These are phyloP conservation scores for Henicopernis longicauda DNA, from an alignment of 2,113 vertebrate genomes.

Conservation along the genomic window DNA sequence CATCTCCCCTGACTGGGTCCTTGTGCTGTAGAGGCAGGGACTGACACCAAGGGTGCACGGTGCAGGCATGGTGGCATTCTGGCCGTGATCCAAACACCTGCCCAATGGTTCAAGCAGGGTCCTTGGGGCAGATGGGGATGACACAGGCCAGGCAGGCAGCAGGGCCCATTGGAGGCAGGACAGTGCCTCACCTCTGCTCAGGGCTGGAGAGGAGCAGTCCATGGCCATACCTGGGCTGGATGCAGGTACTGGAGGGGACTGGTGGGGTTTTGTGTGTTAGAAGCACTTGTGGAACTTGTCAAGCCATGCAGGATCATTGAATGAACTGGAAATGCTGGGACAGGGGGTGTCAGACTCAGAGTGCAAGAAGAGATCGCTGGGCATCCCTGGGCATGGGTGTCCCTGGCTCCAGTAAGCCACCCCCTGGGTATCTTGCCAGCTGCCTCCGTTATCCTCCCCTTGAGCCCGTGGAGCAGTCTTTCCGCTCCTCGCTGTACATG, in stretches of 20 bases:
- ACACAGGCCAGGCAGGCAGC: neutral
- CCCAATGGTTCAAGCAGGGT: neutral
- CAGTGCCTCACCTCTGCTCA: neutral
- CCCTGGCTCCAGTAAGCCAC: neutral
- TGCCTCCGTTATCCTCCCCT: neutral
- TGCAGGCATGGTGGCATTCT: neutral
- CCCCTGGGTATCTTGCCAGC: neutral
- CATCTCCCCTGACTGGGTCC: neutral
- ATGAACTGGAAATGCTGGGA: neutral
- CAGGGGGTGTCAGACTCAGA: neutral
- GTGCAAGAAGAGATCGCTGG: neutral
- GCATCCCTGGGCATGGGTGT: neutral
- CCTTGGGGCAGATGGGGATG: fast-evolving
- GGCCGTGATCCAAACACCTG: neutral
- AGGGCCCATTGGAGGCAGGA: neutral
- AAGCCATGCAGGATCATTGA: neutral
- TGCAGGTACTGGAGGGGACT: neutral
- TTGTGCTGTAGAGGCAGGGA: neutral
- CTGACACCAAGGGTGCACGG: fast-evolving
- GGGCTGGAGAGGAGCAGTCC: neutral
- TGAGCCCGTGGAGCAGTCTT: neutral
- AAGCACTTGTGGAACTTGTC: neutral
- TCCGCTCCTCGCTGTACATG: neutral
- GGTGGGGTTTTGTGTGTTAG: neutral
- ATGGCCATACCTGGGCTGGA: neutral